phyloP scores from a whole-genome alignment of 2,888 invertebrate genomes.

The Yponomeuta sedellus region DNA sequence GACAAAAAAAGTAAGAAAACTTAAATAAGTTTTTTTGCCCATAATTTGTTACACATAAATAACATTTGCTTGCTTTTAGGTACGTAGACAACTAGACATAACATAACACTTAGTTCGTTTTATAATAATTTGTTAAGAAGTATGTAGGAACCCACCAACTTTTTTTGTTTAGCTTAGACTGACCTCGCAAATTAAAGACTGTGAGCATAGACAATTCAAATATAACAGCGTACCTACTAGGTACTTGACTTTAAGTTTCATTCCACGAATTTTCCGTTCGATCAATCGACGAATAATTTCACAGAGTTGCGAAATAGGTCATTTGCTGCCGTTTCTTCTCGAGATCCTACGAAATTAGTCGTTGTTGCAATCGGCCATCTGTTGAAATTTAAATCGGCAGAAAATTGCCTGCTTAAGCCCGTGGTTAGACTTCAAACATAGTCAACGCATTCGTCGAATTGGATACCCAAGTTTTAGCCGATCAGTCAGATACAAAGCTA shows the following conservation, averaged over 20 bases:
- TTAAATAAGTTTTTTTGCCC: no score
- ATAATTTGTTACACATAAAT: no score
- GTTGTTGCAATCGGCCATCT: background rate
- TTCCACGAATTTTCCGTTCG: background rate
- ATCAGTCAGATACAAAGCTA: background rate
- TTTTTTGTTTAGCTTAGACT: no score
- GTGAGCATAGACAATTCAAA: no score
- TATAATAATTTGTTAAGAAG: no score
- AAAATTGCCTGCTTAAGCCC: background rate
- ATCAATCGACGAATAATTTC: background rate
- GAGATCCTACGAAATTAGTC: constrained; percentile 12
- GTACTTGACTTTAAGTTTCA: background rate
- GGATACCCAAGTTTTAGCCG: background rate
- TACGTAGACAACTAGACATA: no score
- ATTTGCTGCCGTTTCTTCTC: constrained; percentile 5
- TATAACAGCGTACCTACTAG: background rate
- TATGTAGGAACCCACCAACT: no score
- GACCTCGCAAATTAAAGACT: no score
- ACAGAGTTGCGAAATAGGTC: constrained; percentile 2
- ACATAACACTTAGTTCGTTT: no score
- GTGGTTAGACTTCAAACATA: constrained; percentile 1
- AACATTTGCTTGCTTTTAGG: no score
- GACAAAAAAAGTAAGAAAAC: no score
- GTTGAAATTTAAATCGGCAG: constrained; percentile 12
- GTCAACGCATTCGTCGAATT: background rate